phyloP scores from a whole-genome alignment of 2,888 invertebrate genomes.

The Dysmachus trigonus region DNA sequence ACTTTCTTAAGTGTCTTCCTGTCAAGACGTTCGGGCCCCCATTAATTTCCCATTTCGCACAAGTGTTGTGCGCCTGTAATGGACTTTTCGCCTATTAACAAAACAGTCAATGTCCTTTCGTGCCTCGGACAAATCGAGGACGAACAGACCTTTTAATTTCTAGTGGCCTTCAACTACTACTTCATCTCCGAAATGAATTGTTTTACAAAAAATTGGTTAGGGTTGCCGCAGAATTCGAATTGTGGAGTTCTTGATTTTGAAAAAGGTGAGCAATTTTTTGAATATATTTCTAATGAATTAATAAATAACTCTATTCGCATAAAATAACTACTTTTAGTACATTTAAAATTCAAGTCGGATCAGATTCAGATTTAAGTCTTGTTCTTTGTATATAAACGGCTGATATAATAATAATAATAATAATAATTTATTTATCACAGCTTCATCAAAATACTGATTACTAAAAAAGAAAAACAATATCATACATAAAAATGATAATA shows the following conservation, averaged over 20 bases:
- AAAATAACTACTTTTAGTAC: no score
- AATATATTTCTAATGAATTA: no score
- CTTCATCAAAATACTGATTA: no score
- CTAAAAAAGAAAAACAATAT: no score
- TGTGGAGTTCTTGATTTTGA: not conserved
- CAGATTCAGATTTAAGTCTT: no score
- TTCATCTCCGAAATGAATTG: not conserved
- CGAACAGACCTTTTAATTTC: not conserved
- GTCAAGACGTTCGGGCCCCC: not conserved
- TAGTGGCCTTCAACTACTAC: not conserved
- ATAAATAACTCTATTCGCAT: no score
- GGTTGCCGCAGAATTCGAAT: not conserved
- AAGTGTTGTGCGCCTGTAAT: not conserved
- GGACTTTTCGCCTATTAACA: not conserved
- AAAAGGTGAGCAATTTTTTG: no score
- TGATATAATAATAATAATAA: no score
- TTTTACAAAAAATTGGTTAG: not conserved
- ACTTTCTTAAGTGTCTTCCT: slow-evolving; percentile 20
- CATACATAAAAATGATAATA: no score
- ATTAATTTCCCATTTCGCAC: slow-evolving; percentile 14
- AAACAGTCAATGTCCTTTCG: not conserved
- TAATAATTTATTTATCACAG: no score
- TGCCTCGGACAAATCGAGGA: not conserved
- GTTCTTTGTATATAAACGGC: no score
- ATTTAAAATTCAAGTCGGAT: no score